These are phyloP conservation scores for Dendrophyllia cribrosa DNA, from an alignment of 64 coral and sea anemone genomes.

Conservation along the genomic window DNA sequence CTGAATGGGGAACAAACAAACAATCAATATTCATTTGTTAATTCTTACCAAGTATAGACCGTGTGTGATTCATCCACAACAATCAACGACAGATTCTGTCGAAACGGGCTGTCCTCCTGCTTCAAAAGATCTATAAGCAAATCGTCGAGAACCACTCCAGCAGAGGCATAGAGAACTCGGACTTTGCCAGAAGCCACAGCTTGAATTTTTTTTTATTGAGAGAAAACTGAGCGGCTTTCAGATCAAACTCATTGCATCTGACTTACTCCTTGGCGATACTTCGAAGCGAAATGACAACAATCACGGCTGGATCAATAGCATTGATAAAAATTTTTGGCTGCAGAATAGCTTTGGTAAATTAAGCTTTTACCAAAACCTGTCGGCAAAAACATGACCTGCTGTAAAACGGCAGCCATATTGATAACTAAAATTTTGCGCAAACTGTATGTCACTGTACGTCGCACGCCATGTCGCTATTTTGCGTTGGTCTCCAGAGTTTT, in stretches of 20 bases:
- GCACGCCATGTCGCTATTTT: too few relatives aligned
- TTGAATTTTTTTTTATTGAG: slow-evolving; percentile 1
- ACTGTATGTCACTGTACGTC: too few relatives aligned
- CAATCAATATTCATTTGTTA: neutral
- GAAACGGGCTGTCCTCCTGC: slow-evolving; percentile 14
- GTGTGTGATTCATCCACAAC: slow-evolving; percentile 51
- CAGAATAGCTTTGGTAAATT: neutral
- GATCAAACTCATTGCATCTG: slow-evolving; percentile 22
- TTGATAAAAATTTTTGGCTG: neutral
- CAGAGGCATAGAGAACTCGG: slow-evolving; percentile 46
- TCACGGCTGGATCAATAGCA: neutral
- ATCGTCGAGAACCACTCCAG: slow-evolving; percentile 16
- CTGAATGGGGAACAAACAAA: too few relatives aligned
- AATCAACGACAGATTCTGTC: slow-evolving; percentile 15
- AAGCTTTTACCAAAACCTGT: slow-evolving; percentile 1
- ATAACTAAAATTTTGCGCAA: too few relatives aligned
- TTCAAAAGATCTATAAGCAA: slow-evolving; percentile 21
- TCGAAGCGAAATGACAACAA: neutral
- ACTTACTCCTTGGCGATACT: too few relatives aligned
- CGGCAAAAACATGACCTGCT: too few relatives aligned
- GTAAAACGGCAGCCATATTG: too few relatives aligned
- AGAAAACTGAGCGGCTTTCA: neutral
- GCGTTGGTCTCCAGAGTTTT: too few relatives aligned
- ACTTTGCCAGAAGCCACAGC: neutral
- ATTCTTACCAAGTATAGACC: slow-evolving; percentile 61